Base-by-base conservation (phyloP, 2,888 invertebrate species). In the Ferrisia virgata region DNA sequence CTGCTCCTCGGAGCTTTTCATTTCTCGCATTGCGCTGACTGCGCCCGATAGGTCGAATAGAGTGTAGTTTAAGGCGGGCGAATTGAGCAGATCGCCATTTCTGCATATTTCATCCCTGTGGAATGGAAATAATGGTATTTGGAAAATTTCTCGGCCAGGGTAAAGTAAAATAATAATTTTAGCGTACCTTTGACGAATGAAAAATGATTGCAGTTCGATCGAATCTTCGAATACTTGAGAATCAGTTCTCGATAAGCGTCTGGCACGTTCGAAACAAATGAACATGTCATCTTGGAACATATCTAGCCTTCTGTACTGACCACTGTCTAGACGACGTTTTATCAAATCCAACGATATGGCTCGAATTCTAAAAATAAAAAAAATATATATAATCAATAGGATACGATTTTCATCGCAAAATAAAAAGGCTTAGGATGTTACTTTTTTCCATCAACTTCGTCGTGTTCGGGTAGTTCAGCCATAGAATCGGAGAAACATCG, bases 201-300 rank as follows among this genome's bases (percentile, higher is more conserved):
- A 99, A 89, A 93, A 96, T 13, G 93, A 92, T 89, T 99, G 98
- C 81, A 99, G 91, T 87, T 98, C 97, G 39, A 97, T 93, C 0
- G 98, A 94, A 89, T 99, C 99, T 88, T 98, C 97, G 89, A 98
- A 99, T 76, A 96, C 93, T 88, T 96, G 96, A 2, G 98, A 98
- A 90, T 98, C 98, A 0, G 96, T 94, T 15, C 97, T 92, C 0
- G 97, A 95, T 0, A 97, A 90, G 85, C 93, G 93, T 2, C 99
- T 92, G 0, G 97, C 97, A 85, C 90, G 90, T 87, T 98, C 97
- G 88, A 99, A 93, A 86, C 98, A 96, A 43, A 94, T 92, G 88
- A 99, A 99, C 88, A 99, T 93, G 88, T 99, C 99, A 87, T 97
- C 97, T 90, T 99, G 99, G 89, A 99, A 99, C 84, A 94, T 92